Conservation (phyloP, 2,113 vertebrate genomes). For the Paedocypris sp. region DNA sequence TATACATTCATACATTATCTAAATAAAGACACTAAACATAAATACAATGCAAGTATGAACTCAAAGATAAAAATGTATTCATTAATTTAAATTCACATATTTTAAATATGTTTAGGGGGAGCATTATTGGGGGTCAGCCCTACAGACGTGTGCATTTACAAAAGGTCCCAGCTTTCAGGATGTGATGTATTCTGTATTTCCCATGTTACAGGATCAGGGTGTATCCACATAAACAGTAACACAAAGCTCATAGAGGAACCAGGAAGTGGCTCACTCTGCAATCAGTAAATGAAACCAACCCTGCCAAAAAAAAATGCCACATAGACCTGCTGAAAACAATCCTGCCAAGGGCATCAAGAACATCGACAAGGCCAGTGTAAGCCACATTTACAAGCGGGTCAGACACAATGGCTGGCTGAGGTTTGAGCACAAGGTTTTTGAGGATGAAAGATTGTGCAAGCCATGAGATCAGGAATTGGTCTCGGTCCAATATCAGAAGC, state of each 20-base stretch:
- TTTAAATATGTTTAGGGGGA: too few species aligned
- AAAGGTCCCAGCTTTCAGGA: not conserved
- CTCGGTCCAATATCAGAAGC: not conserved
- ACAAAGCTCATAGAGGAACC: slow-evolving; percentile 6
- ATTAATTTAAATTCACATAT: too few species aligned
- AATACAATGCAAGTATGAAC: too few species aligned
- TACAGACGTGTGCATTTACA: too few species aligned
- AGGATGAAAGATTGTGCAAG: slow-evolving; percentile 7
- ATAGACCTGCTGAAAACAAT: not conserved
- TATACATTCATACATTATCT: too few species aligned
- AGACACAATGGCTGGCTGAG: slow-evolving; percentile 26
- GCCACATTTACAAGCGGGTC: slow-evolving; percentile 10
- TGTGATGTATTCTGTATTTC: slow-evolving; percentile 19
- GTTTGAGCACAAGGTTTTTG: not conserved
- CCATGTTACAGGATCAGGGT: slow-evolving; percentile 27
- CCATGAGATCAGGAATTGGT: slow-evolving; percentile 12
- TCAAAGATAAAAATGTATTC: too few species aligned
- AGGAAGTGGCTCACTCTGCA: slow-evolving; percentile 17
- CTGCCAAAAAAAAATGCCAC: slow-evolving; percentile 18
- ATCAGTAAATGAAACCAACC: slow-evolving; percentile 27
- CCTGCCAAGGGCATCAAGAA: slow-evolving; percentile 17
- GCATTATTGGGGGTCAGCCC: too few species aligned
- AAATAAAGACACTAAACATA: too few species aligned
- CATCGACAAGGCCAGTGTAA: not conserved
- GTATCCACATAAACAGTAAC: not conserved